Base-by-base conservation (phyloP, 2,888 invertebrate species). In the Scaptomyza cyrtandrae region DNA sequence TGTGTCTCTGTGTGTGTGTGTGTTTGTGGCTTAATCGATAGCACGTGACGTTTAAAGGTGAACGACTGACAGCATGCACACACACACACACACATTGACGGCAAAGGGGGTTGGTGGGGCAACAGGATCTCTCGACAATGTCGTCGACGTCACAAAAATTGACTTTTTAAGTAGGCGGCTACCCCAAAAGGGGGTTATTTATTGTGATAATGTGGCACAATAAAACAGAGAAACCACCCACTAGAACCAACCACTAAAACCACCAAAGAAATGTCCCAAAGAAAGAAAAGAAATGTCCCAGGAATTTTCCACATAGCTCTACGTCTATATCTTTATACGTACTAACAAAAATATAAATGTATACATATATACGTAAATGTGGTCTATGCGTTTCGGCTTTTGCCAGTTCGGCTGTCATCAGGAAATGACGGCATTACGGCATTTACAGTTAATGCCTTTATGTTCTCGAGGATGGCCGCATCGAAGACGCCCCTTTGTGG, bases 1-100 rank as follows among this genome's bases (percentile, higher is more conserved):
- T 48, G 55, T 59, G 56, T 55, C 65, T 60, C 57, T 45, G 44
- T 63, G 55, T 59, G 56, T 55, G 39, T 41, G 9, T 60, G 54
- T 64, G 64, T 68, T 53, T 59, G 56, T 56, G 65, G 41, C 70
- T 76, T 88, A 90, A 90, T 90, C 90, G 84, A 90, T 90, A 86
- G 75, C 90, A 90, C 90, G 90, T 90, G 90, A 89, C 79, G 83
- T 63, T 86, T 80, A 80, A 90, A 90, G 90, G 90, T 90, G 90
- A 90, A 90, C 90, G 90, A 89, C 90, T 90, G 89, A 78, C 78
- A 64, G 57, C 45, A 45, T 57, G 41, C 52, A 65, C 43, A 58
- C 49, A 54, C 9, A n/a, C 11, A 37, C 35, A 60, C 24, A 37
- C 54, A 24, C 43, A 33, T 24, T 6, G 33, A 10, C 9, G 14